Evolutionary conservation across 1,140 invertebrate species (phyloP).

Genomic region (Hermatobates lingyangjiaoensis): DNA sequence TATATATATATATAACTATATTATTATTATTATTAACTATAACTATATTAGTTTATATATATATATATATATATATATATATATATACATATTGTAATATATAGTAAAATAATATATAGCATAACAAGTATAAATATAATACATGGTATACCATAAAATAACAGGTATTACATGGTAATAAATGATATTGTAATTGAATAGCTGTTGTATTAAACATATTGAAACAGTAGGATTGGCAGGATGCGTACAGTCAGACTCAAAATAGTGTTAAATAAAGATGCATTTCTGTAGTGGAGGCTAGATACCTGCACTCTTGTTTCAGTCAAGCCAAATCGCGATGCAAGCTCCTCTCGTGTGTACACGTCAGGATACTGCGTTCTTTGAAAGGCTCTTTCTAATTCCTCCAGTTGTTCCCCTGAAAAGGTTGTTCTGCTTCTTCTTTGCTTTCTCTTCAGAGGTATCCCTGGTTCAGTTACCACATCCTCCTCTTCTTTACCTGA

Average conservation of each 20-base stretch:
- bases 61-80: too few species aligned
- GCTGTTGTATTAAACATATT: not conserved
- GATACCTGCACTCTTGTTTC: slow-evolving; percentile 3
- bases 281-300: not conserved
- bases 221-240: not conserved
- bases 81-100: too few species aligned
- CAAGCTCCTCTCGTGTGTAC: not conserved
- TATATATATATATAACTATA: too few species aligned
- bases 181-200: not conserved
- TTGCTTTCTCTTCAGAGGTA: slow-evolving; percentile 1
- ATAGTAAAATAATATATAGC: too few species aligned
- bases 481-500: slow-evolving; percentile 1
- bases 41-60: too few species aligned
- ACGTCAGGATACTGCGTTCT: slow-evolving; percentile 2
- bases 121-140: not conserved
- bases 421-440: not conserved
- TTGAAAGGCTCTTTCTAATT: slow-evolving; percentile 2
- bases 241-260: not conserved
- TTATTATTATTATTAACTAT: too few species aligned
- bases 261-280: not conserved
- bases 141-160: not conserved
- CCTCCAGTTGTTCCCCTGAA: slow-evolving; percentile 1
- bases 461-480: not conserved
- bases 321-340: not conserved
- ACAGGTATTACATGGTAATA: not conserved